phyloP scores from a whole-genome alignment of 2,113 vertebrate species.

The human region DNA sequence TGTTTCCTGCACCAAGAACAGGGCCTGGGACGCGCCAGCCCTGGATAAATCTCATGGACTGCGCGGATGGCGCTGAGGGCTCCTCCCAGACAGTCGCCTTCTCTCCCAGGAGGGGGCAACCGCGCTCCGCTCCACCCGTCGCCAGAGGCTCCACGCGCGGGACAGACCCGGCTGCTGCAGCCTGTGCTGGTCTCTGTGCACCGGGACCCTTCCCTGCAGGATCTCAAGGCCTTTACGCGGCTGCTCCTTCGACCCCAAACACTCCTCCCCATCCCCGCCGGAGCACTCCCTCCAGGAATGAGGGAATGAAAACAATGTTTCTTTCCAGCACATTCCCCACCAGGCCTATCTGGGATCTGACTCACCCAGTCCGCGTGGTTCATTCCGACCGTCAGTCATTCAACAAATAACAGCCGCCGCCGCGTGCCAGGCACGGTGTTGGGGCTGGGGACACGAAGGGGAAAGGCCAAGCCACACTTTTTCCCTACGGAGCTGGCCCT shows the following conservation, averaged over 20 bases:
- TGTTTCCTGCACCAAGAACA: neutral
- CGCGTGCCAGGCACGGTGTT: rapidly evolving
- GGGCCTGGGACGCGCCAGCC: neutral
- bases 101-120: neutral
- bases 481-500: neutral
- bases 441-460: neutral
- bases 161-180: neutral
- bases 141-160: neutral
- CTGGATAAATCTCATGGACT: rapidly evolving
- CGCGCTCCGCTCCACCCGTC: neutral
- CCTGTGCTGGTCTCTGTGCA: neutral
- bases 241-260: neutral
- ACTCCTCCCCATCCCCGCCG: no score
- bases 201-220: neutral
- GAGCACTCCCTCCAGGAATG: neutral
- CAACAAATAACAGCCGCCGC: neutral
- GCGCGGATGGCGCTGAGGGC: neutral
- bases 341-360: no score
- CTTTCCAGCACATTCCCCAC: neutral
- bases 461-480: neutral
- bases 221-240: neutral
- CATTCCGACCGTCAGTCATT: neutral
- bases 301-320: no score
- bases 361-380: neutral
- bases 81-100: neutral